phyloP scores from a whole-genome alignment of 1,140 invertebrate genomes.

The Acyrthosiphon pisum region DNA sequence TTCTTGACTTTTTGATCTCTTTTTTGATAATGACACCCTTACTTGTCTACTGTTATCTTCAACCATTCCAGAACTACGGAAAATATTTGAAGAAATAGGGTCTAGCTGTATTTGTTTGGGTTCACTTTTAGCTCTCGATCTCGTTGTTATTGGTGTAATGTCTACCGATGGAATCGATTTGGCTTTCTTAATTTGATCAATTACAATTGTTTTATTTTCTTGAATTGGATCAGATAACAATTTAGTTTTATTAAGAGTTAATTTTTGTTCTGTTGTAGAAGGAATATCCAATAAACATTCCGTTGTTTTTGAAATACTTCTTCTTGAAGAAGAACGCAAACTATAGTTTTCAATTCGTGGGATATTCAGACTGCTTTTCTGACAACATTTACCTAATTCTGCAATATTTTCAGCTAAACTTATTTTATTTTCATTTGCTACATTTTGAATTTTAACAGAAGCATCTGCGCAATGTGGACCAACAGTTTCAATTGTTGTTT shows the following conservation, averaged over 20 bases:
- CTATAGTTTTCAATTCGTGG: neutral
- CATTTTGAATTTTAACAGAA: neutral
- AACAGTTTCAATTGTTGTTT: neutral
- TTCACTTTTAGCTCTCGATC: neutral
- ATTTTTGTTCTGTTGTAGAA: neutral
- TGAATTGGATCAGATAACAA: neutral
- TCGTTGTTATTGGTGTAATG: neutral
- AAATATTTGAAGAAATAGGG: neutral
- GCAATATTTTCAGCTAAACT: neutral
- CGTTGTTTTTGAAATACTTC: neutral
- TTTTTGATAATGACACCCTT: constrained; percentile 27
- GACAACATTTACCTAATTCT: neutral
- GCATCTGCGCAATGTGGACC: neutral
- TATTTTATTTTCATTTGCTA: neutral
- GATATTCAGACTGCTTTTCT: neutral
- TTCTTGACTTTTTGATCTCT: constrained; percentile 13
- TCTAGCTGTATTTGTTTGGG: neutral
- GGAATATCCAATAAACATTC: neutral
- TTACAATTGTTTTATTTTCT: neutral
- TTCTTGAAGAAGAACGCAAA: neutral
- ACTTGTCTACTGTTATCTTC: constrained; percentile 25
- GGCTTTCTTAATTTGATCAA: neutral
- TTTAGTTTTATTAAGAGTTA: neutral
- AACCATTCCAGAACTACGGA: neutral
- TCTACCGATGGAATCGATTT: neutral